Evolutionary conservation across 1,140 invertebrate genomes (phyloP).

Genomic region (Hycleus phaleratus): DNA sequence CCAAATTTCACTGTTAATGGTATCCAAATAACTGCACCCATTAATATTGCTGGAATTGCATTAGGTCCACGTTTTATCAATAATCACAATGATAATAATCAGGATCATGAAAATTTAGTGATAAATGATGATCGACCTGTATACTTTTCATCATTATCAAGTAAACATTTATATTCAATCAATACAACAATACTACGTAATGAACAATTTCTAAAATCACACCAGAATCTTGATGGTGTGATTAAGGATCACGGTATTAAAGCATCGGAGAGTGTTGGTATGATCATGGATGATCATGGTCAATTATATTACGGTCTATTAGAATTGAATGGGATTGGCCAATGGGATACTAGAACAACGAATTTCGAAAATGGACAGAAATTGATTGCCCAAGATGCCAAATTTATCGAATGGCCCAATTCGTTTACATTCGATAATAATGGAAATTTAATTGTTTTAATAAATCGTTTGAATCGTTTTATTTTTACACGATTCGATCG

Average conservation of each 20-base stretch:
- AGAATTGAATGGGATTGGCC: constrained; percentile 54
- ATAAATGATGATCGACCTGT: constrained; percentile 45
- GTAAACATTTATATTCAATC: constrained; percentile 55
- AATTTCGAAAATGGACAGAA: constrained; percentile 40
- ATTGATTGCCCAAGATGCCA: constrained; percentile 56
- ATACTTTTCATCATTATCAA: constrained; percentile 59
- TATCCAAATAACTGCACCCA: constrained; percentile 44
- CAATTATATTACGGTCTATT: constrained; percentile 59
- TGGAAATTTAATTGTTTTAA: constrained; percentile 56
- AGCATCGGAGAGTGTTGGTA: constrained; percentile 57
- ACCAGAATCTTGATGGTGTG: constrained; percentile 22
- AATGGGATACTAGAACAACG: constrained; percentile 51
- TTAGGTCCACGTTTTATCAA: constrained; percentile 45
- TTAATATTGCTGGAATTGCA: constrained; percentile 59
- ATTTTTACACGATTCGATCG: constrained; percentile 27
- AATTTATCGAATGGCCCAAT: constrained; percentile 63
- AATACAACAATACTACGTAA: constrained; percentile 51
- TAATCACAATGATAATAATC: constrained; percentile 8
- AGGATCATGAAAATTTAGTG: constrained; percentile 1
- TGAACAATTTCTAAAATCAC: constrained; percentile 32
- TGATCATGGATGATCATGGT: constrained; percentile 61
- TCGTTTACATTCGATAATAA: constrained; percentile 57
- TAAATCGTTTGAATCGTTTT: constrained; percentile 58
- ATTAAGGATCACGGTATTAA: constrained; percentile 55
- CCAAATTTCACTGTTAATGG: constrained; percentile 53